These are phyloP conservation scores for Acropternis orthonyx DNA, from an alignment of 2,797 vertebrate species.

Conservation along the genomic window DNA sequence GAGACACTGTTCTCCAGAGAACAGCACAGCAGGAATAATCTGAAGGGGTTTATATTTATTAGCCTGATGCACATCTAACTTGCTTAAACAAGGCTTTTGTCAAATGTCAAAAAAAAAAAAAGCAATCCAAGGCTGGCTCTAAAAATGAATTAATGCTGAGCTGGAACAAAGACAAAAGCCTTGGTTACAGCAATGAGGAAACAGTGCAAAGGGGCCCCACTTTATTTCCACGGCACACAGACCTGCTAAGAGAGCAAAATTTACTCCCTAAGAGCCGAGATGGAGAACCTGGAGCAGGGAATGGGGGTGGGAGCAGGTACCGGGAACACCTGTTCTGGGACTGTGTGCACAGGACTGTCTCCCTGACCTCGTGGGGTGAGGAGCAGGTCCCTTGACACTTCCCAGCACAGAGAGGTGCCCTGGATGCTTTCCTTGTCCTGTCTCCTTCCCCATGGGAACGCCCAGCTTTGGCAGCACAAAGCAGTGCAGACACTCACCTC, in stretches of 20 bases:
- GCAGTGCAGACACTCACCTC: neutral
- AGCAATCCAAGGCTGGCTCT: conserved; percentile 40
- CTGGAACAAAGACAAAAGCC: conserved; percentile 10
- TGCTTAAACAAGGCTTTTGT: conserved; percentile 56
- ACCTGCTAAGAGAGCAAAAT: neutral
- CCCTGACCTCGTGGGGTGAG: rapidly evolving
- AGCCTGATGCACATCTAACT: conserved; percentile 46
- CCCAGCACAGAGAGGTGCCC: rapidly evolving
- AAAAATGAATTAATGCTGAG: conserved; percentile 44
- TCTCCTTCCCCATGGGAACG: rapidly evolving
- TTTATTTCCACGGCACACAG: neutral
- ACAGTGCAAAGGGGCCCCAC: neutral
- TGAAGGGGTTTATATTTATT: conserved; percentile 22
- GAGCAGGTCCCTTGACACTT: neutral
- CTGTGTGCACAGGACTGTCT: rapidly evolving
- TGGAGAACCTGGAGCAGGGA: neutral
- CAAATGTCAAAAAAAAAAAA: neutral
- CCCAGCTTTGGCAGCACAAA: rapidly evolving
- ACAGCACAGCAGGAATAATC: neutral
- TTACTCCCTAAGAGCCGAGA: neutral
- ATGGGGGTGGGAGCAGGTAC: rapidly evolving
- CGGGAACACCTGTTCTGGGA: rapidly evolving
- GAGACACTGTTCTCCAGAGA: conserved; percentile 47
- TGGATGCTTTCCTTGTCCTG: rapidly evolving
- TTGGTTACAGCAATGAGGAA: conserved; percentile 11